Evolutionary conservation across 2,113 vertebrate genomes (phyloP), one percentile per base, ranked within the genome.

Genomic region (Corythornis madagascariensis): DNA sequence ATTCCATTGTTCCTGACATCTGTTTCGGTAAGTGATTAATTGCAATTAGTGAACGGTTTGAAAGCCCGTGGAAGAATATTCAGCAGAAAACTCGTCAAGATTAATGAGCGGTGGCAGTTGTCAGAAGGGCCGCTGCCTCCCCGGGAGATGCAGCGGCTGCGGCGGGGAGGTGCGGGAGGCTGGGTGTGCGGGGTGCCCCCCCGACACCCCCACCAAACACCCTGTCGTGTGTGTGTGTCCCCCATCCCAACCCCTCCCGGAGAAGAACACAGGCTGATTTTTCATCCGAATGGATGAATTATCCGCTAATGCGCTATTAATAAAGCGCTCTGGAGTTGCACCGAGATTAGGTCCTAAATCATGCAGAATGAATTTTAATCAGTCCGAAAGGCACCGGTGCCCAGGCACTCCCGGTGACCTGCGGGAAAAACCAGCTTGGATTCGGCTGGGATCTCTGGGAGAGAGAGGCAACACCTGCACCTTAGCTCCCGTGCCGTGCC

Each of bases 1-100:
- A 96, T 97, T 98, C 98, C 98, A 98, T 99, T 99, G 99, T 99
- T 98, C 97, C 97, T 98, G 98, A 99, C 99, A 99, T 99, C 99
- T 99, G 99, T 99, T 99, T 99, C 98, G 88, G 97, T 98, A 98
- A 97, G 98, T 99, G 99, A 99, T 99, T 99, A 99, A 99, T 99
- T 99, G 99, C 98, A 99, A 99, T 99, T 99, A 99, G 98, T 92
- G 94, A 98, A 97, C 97, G 96, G 98, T 98, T 98, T 99, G 99
- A 99, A 99, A 98, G 98, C 98, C 98, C 96, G 97, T 98, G 98
- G 98, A 99, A 98, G 99, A 99, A 98, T 97, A 98, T 98, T 98
- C 98, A 97, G 97, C 98, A 98, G 98, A 98, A 98, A 98, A 98
- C 98, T 98, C 98, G 97, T 98, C 97, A 98, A 98, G 98, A 99